Evolutionary conservation across 2,113 vertebrate species (phyloP), one percentile per base, ranked within the genome.

Genomic region (Trematomus loennbergii): DNA sequence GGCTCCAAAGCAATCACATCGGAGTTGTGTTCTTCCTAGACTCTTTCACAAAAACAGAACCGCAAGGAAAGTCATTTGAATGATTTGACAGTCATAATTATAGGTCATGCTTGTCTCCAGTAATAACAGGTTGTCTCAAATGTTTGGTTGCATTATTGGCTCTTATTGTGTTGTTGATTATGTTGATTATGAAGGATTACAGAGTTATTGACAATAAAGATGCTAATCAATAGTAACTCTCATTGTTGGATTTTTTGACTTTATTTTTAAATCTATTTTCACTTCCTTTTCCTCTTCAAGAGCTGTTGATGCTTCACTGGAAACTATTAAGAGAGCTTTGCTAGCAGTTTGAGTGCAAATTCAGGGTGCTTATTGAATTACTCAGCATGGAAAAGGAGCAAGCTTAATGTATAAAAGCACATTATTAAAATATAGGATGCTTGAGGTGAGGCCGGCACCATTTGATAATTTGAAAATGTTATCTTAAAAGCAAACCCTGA

Each of bases 61-160:
- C 0, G 10, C 29, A 16, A 13, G 22, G n/a, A 71, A 57, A 59
- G 58, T 48, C 78, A 81, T 55, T 70, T 75, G 58, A 74, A 62
- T 55, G 63, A 64, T 79, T 78, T 82, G 78, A 81, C 46, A 0
- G 78, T 25, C 69, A 9, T 82, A 82, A 89, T 84, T 68, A 82
- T 25, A 63, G 11, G 45, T 0, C 53, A 48, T 11, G 36, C 68
- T 74, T 53, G 69, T 57, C 73, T 83, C 20, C 48, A 5, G 15
- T 86, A 84, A 85, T 88, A 65, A 68, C 61, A 63, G 67, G 80
- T 55, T 91, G 80, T 80, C 80, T 72, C 6, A 63, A 63, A 46
- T 2, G 49, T 81, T 78, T 74, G 85, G 72, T 84, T 83, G 75
- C 25, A 20, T 12, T 81, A 73, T 79, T 81, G 69, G 54, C 80